Conservation (phyloP, 2,113 vertebrate species). For the Acrocephalus kingi region DNA sequence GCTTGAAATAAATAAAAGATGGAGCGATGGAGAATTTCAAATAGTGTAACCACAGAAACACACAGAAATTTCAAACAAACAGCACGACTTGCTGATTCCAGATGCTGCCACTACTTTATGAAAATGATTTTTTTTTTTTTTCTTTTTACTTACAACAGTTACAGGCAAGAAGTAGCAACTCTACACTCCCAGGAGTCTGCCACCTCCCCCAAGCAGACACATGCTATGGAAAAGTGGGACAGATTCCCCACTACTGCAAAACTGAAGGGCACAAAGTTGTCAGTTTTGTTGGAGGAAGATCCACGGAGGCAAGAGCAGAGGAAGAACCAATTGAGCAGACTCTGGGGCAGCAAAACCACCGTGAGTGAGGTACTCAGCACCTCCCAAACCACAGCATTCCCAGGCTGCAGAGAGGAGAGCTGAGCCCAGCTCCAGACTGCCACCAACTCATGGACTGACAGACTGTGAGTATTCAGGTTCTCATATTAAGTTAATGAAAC, state of each 20-base stretch:
- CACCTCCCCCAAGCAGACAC: not conserved
- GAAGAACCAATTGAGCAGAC: not conserved
- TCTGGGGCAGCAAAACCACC: not conserved
- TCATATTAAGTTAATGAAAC: not conserved
- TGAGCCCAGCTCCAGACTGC: not conserved
- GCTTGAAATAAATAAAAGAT: not conserved
- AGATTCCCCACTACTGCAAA: not conserved
- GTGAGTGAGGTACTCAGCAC: rapidly evolving
- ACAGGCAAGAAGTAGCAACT: not conserved
- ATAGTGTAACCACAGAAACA: not conserved
- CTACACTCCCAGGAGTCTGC: not conserved
- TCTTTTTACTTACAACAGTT: not conserved
- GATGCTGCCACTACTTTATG: not conserved
- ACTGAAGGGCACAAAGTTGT: not conserved
- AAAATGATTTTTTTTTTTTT: not conserved
- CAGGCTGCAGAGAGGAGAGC: not conserved
- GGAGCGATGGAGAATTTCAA: not conserved
- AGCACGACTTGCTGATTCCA: not conserved
- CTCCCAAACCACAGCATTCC: not conserved
- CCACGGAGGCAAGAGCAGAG: not conserved
- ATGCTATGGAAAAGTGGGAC: not conserved
- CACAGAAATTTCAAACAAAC: not conserved
- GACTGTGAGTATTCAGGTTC: not conserved
- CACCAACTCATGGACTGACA: not conserved
- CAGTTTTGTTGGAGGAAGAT: not conserved